These are phyloP conservation scores for Pampusana beccarii DNA, from an alignment of 2,113 vertebrate species.

Conservation along the genomic window DNA sequence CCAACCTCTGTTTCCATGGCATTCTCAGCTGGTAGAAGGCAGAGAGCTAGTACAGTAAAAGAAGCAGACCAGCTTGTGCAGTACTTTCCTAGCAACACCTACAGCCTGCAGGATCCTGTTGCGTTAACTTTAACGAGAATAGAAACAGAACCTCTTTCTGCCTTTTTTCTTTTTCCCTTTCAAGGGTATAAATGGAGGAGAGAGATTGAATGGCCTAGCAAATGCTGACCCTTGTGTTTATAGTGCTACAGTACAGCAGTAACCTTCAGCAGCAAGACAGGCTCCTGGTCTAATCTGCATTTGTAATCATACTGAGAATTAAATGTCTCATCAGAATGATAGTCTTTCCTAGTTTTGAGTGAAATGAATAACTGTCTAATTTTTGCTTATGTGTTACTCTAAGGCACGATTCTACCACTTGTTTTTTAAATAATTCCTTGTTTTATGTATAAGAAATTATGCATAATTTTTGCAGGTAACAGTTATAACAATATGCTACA, in stretches of 20 bases:
- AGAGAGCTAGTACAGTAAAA: slow-evolving; percentile 19
- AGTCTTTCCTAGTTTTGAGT: not conserved
- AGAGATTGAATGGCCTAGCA: not conserved
- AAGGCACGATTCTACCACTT: not conserved
- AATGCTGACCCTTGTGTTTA: slow-evolving; percentile 21
- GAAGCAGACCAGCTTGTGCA: slow-evolving; percentile 34
- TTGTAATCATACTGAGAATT: not conserved
- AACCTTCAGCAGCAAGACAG: not conserved
- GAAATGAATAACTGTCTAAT: not conserved
- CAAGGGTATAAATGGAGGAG: not conserved
- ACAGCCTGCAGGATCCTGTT: slow-evolving; percentile 12
- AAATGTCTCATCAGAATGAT: not conserved
- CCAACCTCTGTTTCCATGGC: slow-evolving; percentile 53
- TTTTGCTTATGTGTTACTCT: not conserved
- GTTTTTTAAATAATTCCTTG: not conserved
- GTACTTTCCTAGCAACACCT: slow-evolving; percentile 58
- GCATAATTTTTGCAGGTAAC: not conserved
- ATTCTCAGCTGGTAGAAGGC: slow-evolving; percentile 46
- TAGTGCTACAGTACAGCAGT: not conserved
- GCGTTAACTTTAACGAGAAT: slow-evolving; percentile 42
- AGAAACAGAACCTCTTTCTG: slow-evolving; percentile 39
- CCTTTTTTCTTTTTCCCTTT: slow-evolving; percentile 29
- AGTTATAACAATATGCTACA: not conserved
- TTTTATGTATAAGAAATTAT: not conserved
- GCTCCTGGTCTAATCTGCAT: not conserved